Evolutionary conservation across 2,888 invertebrate genomes (phyloP), one percentile per base, ranked within the genome.

Genomic region (Rotaria sp.): DNA sequence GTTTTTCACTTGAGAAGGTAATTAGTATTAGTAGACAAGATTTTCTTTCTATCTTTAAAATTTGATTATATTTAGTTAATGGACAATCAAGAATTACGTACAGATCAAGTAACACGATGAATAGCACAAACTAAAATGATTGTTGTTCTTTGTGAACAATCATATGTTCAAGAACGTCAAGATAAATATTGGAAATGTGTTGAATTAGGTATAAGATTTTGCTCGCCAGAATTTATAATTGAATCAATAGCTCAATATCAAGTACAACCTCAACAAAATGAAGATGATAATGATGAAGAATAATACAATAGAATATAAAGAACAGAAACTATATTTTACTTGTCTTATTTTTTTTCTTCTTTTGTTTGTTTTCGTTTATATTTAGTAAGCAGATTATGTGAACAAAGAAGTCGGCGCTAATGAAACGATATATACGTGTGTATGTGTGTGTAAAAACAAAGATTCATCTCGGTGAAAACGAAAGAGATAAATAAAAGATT

Each of bases 111-210:
- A 35, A 67, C 67, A 67, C 67, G 67, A 35, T 67, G 67, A 35
- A 67, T 35, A 67, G 67, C 67, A 35, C 67, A 67, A 67, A 35
- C 35, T 67, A 67, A 67, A 67, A 67, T 67, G 67, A 80, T 80
- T 80, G 80, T 80, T 80, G 80, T 80, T 80, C 80, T 80, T 15
- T 80, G 80, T 45, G 80, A 80, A 80, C 80, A 80, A 45, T 26
- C 80, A 13, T 80, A 80, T n/a, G 41, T 80, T 26, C 41, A 45
- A n/a, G 80, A 45, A 80, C 41, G 45, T 26, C 80, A 80, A 80
- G 45, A 45, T 45, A 41, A 45, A 80, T 80, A 80, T 45, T 41
- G 45, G 80, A 80, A 80, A 80, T 45, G 41, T n/a, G 45, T n/a
- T 18, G 45, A 80, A 80, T 80, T 80, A 45, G 80, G 80, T n/a